Evolutionary conservation across 2,113 vertebrate species (phyloP).

Genomic region (Athene cunicularia): DNA sequence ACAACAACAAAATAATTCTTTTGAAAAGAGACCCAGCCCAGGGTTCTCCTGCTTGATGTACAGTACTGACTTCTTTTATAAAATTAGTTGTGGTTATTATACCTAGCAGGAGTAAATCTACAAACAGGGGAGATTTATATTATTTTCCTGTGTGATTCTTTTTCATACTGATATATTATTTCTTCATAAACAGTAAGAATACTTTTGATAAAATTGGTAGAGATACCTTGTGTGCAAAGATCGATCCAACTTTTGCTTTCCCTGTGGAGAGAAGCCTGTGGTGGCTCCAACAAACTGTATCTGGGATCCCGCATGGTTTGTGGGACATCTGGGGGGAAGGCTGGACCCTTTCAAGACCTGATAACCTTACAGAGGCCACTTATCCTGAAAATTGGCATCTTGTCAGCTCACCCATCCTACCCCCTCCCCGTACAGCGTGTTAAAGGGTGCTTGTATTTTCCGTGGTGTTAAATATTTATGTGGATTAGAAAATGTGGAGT

Average conservation of each 20-base stretch:
- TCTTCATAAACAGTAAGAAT: background rate
- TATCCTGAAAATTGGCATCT: background rate
- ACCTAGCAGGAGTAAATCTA: background rate
- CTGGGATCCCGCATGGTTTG: background rate
- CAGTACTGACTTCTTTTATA: background rate
- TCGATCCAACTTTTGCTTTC: background rate
- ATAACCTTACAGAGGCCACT: background rate
- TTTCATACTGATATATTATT: background rate
- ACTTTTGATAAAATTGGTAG: background rate
- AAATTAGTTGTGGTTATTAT: background rate
- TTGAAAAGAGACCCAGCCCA: background rate
- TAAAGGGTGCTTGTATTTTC: background rate
- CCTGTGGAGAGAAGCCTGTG: accelerated
- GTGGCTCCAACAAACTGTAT: accelerated
- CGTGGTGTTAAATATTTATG: background rate
- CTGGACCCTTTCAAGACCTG: background rate
- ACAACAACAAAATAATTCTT: background rate
- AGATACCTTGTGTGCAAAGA: background rate
- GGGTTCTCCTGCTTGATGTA: background rate
- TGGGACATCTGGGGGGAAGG: background rate
- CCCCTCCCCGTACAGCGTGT: accelerated
- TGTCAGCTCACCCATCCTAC: background rate
- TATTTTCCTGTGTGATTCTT: background rate
- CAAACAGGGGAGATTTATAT: background rate
- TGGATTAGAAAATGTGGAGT: background rate